A percentile compares a stretch with the other conserved stretches of the same genome.
These are phyloP conservation scores for Pelmatolapia mariae DNA, from an alignment of 2,113 vertebrate species.

Conservation along the genomic window DNA sequence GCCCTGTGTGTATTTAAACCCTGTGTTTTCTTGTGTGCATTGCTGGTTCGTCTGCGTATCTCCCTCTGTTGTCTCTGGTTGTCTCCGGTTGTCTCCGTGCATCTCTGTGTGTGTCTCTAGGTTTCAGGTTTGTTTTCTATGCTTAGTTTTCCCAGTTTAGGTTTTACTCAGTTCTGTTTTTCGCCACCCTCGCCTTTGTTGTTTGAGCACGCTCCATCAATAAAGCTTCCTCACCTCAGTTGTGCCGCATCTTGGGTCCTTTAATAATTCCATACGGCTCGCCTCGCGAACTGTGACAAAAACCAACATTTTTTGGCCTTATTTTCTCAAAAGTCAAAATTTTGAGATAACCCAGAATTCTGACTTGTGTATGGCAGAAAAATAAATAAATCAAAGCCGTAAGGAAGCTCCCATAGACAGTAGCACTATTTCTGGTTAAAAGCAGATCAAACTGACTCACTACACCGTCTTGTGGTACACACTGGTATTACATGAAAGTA, in stretches of 20 bases:
- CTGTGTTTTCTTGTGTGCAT: accelerated
- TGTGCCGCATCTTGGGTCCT: not conserved
- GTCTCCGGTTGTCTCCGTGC: accelerated
- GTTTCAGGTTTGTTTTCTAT: not conserved
- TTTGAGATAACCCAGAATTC: not conserved
- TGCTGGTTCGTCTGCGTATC: not conserved
- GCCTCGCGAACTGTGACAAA: not conserved
- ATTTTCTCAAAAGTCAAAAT: not conserved
- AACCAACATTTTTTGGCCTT: not conserved
- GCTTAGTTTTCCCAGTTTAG: not conserved
- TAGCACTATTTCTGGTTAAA: not conserved
- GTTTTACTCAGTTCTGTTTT: not conserved
- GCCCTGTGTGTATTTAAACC: not conserved
- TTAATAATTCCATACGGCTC: not conserved
- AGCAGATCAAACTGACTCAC: not conserved
- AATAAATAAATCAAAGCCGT: not conserved
- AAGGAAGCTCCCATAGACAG: not conserved
- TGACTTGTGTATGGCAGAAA: not conserved
- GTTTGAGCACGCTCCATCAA: not conserved
- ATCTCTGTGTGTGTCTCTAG: accelerated
- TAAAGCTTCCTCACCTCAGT: not conserved
- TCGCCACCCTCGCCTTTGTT: not conserved
- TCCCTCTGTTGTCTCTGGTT: not conserved
- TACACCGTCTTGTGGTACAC: not conserved
- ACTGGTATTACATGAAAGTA: not conserved